Evolutionary conservation across 2,113 vertebrate genomes (phyloP), one percentile per base, ranked within the genome.

Genomic region (Varanus komodoensis): DNA sequence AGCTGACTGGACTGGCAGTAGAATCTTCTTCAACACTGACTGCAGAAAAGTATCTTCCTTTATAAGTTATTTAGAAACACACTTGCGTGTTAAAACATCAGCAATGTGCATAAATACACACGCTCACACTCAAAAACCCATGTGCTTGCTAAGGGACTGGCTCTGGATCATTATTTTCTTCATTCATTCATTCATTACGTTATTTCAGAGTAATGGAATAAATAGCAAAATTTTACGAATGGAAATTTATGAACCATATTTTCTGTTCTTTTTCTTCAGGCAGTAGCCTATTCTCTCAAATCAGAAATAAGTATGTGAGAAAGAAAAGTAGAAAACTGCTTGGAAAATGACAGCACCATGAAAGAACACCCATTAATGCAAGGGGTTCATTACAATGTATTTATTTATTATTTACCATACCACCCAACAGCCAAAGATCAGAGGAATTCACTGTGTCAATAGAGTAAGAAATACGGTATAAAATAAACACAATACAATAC

Each of bases 1-100:
- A 64, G 15, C 14, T 61, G 57, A 17, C 57, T 61, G 11, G 57
- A 61, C 57, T 15, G 57, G 9, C 57, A 61, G 57, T 61, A 2
- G 57, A 17, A 61, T 61, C 2, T 61, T 12, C 57, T 61, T 61
- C 14, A 61, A 12, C 57, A 12, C 57, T 61, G 57, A 11, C 57
- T 44, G 38, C 38, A 44, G 38, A 44, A 44, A 44, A 44, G 38
- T 44, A 44, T 44, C 38, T 44, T 44, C 2, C 38, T 44, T 97
- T 97, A 96, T 96, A 95, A 97, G 97, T 97, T 97, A 96, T 91
- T 91, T 94, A 97, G 93, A 93, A 97, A 95, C 95, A 94, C 95
- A 96, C 95, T 96, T 95, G 93, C 94, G 94, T 96, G 95, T 95
- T 95, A 95, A 94, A 96, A 94, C 96, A 96, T 96, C 96, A 96